phyloP scores from a whole-genome alignment of 1,140 invertebrate genomes.

The Drosophila obscura region DNA sequence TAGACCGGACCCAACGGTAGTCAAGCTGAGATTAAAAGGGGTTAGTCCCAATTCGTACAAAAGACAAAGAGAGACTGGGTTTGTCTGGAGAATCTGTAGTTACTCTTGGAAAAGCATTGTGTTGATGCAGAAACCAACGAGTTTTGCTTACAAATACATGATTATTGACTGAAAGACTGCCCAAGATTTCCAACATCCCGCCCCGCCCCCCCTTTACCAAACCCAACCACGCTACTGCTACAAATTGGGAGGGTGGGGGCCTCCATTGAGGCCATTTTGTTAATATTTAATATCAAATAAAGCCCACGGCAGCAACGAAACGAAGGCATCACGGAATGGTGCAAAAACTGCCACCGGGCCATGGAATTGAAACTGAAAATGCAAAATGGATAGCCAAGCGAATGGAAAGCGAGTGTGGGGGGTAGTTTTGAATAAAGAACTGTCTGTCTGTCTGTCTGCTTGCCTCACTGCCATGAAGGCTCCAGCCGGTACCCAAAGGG shows the following conservation, averaged over 20 bases:
- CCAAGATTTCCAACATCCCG: too few species aligned
- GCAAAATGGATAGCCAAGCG: slow-evolving; percentile 34
- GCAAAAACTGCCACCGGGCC: slow-evolving; percentile 29
- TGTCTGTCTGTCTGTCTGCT: not conserved
- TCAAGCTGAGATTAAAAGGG: slow-evolving; percentile 18
- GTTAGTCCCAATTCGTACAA: too few species aligned
- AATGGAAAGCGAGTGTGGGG: slow-evolving; percentile 18
- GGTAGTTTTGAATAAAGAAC: slow-evolving; percentile 33
- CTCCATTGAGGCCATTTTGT: slow-evolving; percentile 81
- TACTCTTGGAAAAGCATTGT: too few species aligned
- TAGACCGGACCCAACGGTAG: too few species aligned
- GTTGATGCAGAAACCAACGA: too few species aligned
- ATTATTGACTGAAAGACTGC: too few species aligned
- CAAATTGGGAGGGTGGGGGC: slow-evolving; percentile 14
- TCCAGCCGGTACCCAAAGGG: slow-evolving; percentile 5
- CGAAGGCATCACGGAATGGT: slow-evolving; percentile 27
- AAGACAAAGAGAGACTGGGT: too few species aligned
- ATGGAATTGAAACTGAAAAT: slow-evolving; percentile 57
- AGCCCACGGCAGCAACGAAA: slow-evolving; percentile 27
- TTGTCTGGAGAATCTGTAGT: too few species aligned
- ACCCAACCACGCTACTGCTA: slow-evolving; percentile 30
- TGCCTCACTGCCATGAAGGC: not conserved
- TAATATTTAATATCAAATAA: slow-evolving; percentile 83
- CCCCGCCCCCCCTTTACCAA: not conserved
- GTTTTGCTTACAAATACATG: too few species aligned